A percentile compares a stretch with the other conserved stretches of the same genome.
phyloP scores from a whole-genome alignment of 2,113 vertebrate species.

The Cichladusa arquata region DNA sequence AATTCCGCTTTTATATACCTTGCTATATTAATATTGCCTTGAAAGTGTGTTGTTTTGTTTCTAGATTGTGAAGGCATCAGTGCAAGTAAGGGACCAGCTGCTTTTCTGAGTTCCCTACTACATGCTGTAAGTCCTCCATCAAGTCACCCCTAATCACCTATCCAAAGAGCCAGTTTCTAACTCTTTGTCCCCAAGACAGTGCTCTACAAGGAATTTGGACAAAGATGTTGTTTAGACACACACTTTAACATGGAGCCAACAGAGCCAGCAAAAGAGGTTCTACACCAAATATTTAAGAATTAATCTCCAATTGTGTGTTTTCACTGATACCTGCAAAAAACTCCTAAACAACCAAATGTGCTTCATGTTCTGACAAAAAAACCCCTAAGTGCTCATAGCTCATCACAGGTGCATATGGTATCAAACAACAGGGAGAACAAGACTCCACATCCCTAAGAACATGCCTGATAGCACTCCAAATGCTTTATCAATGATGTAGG shows the following conservation, averaged over 20 bases:
- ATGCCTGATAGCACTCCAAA: not conserved
- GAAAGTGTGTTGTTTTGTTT: not conserved
- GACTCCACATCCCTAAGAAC: not conserved
- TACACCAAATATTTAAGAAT: not conserved
- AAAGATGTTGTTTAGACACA: not conserved
- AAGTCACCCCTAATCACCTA: not conserved
- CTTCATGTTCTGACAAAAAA: not conserved
- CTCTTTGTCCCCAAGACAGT: not conserved
- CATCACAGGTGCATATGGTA: not conserved
- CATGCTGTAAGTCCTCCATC: not conserved
- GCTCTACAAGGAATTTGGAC: not conserved
- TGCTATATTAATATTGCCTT: not conserved
- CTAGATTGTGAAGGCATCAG: not conserved
- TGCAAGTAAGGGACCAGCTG: not conserved
- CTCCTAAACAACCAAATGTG: not conserved
- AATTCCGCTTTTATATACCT: not conserved
- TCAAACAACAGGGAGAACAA: not conserved
- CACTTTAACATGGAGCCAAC: not conserved
- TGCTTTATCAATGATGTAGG: not conserved
- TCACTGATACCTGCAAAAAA: not conserved
- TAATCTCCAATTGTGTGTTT: not conserved
- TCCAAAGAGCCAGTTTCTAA: not conserved
- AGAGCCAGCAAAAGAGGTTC: not conserved
- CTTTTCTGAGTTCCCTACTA: not conserved
- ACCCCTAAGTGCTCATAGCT: not conserved